A percentile compares a stretch with the other conserved stretches of the same genome.
These are phyloP conservation scores for Lacanobia oleracea DNA, from an alignment of 2,888 invertebrate species.

Conservation along the genomic window DNA sequence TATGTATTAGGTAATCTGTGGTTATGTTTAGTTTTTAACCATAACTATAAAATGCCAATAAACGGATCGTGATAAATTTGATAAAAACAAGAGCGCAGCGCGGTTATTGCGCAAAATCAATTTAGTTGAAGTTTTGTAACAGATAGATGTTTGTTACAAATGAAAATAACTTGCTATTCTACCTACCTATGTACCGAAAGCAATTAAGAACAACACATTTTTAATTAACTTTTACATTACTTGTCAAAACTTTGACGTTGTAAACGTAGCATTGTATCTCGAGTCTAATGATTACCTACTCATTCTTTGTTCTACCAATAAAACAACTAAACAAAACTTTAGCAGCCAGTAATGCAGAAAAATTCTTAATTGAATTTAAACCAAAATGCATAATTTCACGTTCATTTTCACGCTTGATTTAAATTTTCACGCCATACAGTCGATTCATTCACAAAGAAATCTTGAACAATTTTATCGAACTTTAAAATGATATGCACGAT, in stretches of 20 bases:
- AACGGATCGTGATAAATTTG: constrained; percentile 38
- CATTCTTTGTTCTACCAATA: not conserved
- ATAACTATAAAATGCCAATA: constrained; percentile 37
- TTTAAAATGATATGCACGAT: constrained; percentile 28
- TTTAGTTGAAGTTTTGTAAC: constrained; percentile 12
- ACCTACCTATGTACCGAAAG: not conserved
- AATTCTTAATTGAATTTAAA: constrained; percentile 6
- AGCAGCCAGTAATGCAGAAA: not conserved
- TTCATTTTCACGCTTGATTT: constrained; percentile 21
- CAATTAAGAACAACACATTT: not conserved
- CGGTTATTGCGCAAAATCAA: constrained; percentile 32
- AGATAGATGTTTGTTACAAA: constrained; percentile 19
- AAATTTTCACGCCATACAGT: not conserved
- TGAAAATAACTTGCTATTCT: not conserved
- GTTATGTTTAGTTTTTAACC: constrained; percentile 2
- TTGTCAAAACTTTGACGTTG: not conserved
- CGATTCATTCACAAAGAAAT: constrained; percentile 36
- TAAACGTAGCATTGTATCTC: not conserved
- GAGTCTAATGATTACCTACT: not conserved
- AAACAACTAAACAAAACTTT: not conserved
- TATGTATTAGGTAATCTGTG: constrained; percentile 29
- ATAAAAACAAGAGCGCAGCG: constrained; percentile 3
- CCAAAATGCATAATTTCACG: constrained; percentile 12
- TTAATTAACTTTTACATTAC: not conserved
- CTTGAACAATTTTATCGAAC: not conserved